Evolutionary conservation across 2,888 invertebrate species (phyloP).

Genomic region (Drosophila silvestris): DNA sequence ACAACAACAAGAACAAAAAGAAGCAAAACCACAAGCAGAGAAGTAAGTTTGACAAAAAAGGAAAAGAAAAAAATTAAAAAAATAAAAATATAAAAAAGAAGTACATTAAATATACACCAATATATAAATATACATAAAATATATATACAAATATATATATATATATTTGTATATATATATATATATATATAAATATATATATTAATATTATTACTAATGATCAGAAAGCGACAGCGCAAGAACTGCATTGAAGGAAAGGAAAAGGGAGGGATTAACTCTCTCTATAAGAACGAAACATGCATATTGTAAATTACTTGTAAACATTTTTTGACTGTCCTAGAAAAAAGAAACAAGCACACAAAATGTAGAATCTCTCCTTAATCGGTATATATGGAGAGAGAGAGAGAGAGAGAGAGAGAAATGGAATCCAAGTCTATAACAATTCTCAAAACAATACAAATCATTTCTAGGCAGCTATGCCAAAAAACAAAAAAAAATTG

Average conservation of each 20-base stretch:
- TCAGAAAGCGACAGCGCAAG: slow-evolving; percentile 18
- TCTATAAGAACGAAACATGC: slow-evolving; percentile 45
- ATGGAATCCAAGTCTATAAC: slow-evolving; percentile 25
- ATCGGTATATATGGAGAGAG: slow-evolving; percentile 7
- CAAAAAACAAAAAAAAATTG: slow-evolving; percentile 15
- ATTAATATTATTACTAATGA: slow-evolving; percentile 49
- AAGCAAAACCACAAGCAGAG: slow-evolving; percentile 31
- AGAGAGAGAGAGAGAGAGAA: slow-evolving; percentile 4
- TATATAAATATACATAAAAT: slow-evolving; percentile 76
- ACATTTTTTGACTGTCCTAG: slow-evolving; percentile 63
- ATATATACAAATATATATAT: slow-evolving; percentile 50
- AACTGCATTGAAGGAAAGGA: slow-evolving; percentile 17
- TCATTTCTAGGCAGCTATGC: slow-evolving; percentile 53
- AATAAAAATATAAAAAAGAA: slow-evolving; percentile 40
- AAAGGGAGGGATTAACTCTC: slow-evolving; percentile 11
- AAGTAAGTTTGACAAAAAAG: slow-evolving; percentile 53
- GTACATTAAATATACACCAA: slow-evolving; percentile 79
- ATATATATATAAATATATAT: slow-evolving; percentile 47
- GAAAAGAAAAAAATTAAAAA: slow-evolving; percentile 9
- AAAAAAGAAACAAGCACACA: slow-evolving; percentile 19
- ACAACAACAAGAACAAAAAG: slow-evolving; percentile 65
- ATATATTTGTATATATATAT: slow-evolving; percentile 42
- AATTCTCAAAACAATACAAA: slow-evolving; percentile 41
- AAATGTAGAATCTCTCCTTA: slow-evolving; percentile 38
- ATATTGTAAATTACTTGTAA: slow-evolving; percentile 64